Percentiles rank a stretch among this genome's conserved stretches.
phyloP scores from a whole-genome alignment of 2,113 vertebrate genomes.

The Riparia riparia region DNA sequence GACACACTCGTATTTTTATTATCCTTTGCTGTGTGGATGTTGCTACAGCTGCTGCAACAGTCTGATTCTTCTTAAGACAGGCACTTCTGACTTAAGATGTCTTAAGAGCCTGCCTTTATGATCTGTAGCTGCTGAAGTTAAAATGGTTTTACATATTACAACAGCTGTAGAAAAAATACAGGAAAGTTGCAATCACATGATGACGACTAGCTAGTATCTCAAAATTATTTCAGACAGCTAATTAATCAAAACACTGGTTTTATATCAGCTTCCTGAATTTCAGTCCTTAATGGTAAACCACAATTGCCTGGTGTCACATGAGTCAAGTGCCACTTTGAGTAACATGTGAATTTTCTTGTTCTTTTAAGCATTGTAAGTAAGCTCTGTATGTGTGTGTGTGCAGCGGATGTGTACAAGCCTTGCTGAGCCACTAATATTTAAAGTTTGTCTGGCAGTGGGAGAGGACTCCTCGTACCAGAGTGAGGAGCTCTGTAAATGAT shows the following conservation, averaged over 20 bases:
- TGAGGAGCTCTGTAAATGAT: slow-evolving; percentile 74
- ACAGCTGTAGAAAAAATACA: background rate
- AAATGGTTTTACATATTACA: background rate
- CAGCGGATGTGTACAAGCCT: background rate
- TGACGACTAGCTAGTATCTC: background rate
- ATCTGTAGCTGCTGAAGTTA: background rate
- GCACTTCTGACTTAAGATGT: background rate
- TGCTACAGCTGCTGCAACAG: background rate
- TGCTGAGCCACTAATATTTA: slow-evolving; percentile 24
- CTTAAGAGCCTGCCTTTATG: background rate
- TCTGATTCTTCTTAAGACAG: background rate
- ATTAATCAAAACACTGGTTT: background rate
- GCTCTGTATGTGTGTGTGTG: background rate
- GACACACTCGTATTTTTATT: background rate
- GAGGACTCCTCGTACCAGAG: background rate
- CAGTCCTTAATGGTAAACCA: background rate
- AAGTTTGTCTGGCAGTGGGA: slow-evolving; percentile 27
- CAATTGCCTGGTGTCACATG: background rate
- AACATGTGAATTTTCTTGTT: background rate
- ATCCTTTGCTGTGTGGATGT: background rate
- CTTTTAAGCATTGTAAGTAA: background rate
- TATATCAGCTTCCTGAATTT: background rate
- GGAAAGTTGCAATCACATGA: background rate
- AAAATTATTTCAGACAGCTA: background rate
- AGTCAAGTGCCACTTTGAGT: background rate